Conservation (phyloP, 2,797 vertebrate genomes). For the Jordanella pulchra region DNA sequence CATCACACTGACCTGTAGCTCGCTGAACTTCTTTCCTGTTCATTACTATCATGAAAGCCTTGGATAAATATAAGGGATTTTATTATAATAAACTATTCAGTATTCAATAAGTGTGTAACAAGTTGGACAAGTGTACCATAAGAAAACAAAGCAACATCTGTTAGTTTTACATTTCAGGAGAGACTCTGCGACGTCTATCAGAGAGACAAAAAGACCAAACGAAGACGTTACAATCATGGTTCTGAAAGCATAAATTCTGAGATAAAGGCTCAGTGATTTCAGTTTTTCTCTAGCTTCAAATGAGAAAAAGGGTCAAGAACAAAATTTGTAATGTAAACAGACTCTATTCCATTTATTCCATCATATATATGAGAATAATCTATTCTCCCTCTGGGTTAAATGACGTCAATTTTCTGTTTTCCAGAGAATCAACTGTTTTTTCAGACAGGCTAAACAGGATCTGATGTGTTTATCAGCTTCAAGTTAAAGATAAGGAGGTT, state of each 20-base stretch:
- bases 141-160: not conserved
- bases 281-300: not conserved
- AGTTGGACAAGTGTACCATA: not conserved
- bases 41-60: not conserved
- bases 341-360: not conserved
- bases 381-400: not conserved
- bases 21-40: no score
- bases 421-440: not conserved
- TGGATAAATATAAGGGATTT: not conserved
- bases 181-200: not conserved
- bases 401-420: not conserved
- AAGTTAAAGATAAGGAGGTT: not conserved
- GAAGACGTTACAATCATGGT: not conserved
- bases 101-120: not conserved
- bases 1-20: not conserved
- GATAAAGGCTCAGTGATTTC: not conserved
- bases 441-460: not conserved
- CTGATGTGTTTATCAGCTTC: not conserved
- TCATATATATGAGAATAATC: not conserved
- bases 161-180: not conserved
- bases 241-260: not conserved
- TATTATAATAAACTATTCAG: not conserved
- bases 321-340: constrained; percentile 9
- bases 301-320: not conserved
- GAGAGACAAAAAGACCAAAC: not conserved